Percentiles rank a stretch among this genome's conserved stretches.
Evolutionary conservation across 2,888 invertebrate species (phyloP).

Genomic region (Priocnemis perturbator): DNA sequence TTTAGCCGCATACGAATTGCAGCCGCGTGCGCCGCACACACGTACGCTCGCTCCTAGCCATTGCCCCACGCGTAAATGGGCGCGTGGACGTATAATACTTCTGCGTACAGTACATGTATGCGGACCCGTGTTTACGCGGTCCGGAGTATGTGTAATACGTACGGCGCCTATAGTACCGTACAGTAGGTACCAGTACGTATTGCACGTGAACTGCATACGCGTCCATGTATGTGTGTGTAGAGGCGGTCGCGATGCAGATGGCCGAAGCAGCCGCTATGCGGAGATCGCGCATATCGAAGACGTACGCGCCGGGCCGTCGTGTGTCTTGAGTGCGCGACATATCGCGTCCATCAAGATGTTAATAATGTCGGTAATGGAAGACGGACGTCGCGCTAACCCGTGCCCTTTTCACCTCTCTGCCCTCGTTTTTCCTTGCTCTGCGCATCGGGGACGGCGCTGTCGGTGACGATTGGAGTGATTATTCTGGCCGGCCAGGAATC

Average conservation of each 20-base stretch:
- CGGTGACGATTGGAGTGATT: too few relatives aligned
- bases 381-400: slow-evolving; percentile 1
- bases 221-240: too few relatives aligned
- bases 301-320: slow-evolving; percentile 20
- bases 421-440: not conserved
- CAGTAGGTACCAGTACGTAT: not conserved
- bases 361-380: slow-evolving; percentile 25
- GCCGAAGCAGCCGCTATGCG: slow-evolving; percentile 38
- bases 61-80: too few relatives aligned
- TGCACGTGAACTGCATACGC: not conserved
- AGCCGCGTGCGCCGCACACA: too few relatives aligned
- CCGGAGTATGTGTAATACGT: too few relatives aligned
- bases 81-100: too few relatives aligned
- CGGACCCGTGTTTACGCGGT: too few relatives aligned
- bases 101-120: too few relatives aligned
- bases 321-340: slow-evolving; percentile 19
- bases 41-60: too few relatives aligned
- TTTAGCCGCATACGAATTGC: too few relatives aligned
- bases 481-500: too few relatives aligned
- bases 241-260: slow-evolving; percentile 28
- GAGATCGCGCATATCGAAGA: slow-evolving; percentile 42
- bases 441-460: too few relatives aligned
- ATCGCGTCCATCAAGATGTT: slow-evolving; percentile 29
- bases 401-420: slow-evolving; percentile 10
- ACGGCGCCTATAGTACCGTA: not conserved